phyloP scores from a whole-genome alignment of 1,140 invertebrate genomes.

The Chelonus insularis region DNA sequence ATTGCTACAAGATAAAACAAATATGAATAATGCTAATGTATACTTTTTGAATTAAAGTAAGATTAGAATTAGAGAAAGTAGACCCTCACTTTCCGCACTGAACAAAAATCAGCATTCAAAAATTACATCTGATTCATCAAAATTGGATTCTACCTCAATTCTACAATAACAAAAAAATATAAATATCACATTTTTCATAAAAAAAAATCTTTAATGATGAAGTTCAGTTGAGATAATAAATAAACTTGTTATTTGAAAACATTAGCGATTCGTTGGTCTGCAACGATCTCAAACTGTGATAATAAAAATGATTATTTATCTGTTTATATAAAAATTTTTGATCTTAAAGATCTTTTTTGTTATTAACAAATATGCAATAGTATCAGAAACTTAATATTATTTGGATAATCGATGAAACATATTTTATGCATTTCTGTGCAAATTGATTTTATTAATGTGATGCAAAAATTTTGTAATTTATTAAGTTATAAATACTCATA shows the following conservation, averaged over 20 bases:
- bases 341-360: too few species aligned
- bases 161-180: slow-evolving; percentile 40
- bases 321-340: background rate
- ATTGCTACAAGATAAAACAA: slow-evolving; percentile 36
- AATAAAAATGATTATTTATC: slow-evolving; percentile 59
- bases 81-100: slow-evolving; percentile 54
- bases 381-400: too few species aligned
- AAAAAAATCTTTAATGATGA: too few species aligned
- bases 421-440: too few species aligned
- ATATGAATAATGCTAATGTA: slow-evolving; percentile 36
- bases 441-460: too few species aligned
- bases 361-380: too few species aligned
- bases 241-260: slow-evolving; percentile 23
- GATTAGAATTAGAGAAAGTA: slow-evolving; percentile 51
- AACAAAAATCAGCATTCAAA: slow-evolving; percentile 34
- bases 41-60: slow-evolving; percentile 51
- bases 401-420: too few species aligned
- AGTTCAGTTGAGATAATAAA: background rate
- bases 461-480: too few species aligned
- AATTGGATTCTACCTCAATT: slow-evolving; percentile 58
- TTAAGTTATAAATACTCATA: too few species aligned
- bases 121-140: slow-evolving; percentile 41
- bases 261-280: slow-evolving; percentile 44
- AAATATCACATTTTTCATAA: slow-evolving; percentile 18
- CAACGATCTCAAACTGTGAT: slow-evolving; percentile 61